Conservation (phyloP, 2,888 invertebrate genomes). For the Drosophila atroscutellata region DNA sequence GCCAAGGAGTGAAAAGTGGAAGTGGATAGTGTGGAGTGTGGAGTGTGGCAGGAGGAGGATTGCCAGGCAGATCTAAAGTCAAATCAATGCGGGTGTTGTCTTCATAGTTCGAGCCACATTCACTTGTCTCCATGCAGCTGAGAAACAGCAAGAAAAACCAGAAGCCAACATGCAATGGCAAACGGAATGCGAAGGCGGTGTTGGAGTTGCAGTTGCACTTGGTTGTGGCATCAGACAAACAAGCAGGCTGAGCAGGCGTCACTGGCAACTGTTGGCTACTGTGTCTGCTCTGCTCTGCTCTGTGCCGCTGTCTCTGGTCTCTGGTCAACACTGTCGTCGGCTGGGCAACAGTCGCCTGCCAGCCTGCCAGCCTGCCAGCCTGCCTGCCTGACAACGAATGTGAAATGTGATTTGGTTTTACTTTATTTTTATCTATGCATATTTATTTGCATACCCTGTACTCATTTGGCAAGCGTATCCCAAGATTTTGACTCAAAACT, state of each 20-base stretch:
- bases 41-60: background rate
- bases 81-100: constrained; percentile 78
- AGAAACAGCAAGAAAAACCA: constrained; percentile 50
- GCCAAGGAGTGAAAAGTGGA: background rate
- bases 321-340: constrained; percentile 36
- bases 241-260: constrained; percentile 10
- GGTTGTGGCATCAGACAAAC: background rate
- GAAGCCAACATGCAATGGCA: constrained; percentile 56
- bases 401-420: constrained; percentile 45
- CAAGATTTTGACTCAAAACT: background rate
- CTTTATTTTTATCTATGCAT: constrained; percentile 6
- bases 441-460: constrained; percentile 11
- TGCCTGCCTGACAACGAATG: constrained; percentile 32
- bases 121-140: constrained; percentile 63
- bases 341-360: constrained; percentile 6
- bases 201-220: constrained; percentile 30
- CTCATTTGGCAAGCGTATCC: accelerated
- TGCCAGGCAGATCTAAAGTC: constrained; percentile 19
- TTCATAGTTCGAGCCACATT: constrained; percentile 59
- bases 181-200: constrained; percentile 52
- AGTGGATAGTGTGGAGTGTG: background rate
- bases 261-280: constrained; percentile 33
- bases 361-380: no score
- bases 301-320: constrained; percentile 12
- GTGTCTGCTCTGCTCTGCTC: constrained; percentile 5